Evolutionary conservation across 1,140 invertebrate genomes (phyloP).

Genomic region (Akabosia matsudoensis): DNA sequence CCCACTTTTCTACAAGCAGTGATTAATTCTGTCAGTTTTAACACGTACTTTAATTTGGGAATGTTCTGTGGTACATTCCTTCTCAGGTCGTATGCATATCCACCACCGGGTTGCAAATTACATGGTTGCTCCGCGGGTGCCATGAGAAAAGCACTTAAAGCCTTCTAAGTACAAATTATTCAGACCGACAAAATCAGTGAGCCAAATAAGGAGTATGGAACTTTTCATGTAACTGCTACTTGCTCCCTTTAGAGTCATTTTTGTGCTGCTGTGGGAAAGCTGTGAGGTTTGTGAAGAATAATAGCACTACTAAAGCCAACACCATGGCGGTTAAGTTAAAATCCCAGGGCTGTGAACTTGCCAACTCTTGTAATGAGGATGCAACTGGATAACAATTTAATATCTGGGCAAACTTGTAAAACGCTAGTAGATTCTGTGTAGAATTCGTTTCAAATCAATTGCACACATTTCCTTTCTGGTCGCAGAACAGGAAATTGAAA

Average conservation of each 20-base stretch:
- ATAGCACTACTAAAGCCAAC: background rate
- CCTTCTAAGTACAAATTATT: constrained; percentile 3
- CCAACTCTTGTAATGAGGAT: background rate
- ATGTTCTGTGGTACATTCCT: background rate
- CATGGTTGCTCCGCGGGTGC: background rate
- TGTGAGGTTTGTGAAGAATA: background rate
- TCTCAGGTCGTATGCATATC: no score
- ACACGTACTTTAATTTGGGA: background rate
- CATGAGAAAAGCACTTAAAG: background rate
- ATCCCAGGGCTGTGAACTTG: background rate
- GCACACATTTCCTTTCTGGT: background rate
- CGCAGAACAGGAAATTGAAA: background rate
- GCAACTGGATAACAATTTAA: no score
- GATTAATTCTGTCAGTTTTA: background rate
- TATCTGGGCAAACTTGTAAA: background rate
- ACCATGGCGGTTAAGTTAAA: background rate
- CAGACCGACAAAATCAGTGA: background rate
- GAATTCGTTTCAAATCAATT: background rate
- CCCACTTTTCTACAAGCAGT: no score
- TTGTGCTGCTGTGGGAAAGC: background rate
- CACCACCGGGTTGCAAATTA: background rate
- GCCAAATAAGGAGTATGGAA: background rate
- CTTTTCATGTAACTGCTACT: background rate
- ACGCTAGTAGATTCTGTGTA: background rate
- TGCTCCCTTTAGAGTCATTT: background rate